phyloP scores from a whole-genome alignment of 2,888 invertebrate genomes.

The Cyclophora punctaria region DNA sequence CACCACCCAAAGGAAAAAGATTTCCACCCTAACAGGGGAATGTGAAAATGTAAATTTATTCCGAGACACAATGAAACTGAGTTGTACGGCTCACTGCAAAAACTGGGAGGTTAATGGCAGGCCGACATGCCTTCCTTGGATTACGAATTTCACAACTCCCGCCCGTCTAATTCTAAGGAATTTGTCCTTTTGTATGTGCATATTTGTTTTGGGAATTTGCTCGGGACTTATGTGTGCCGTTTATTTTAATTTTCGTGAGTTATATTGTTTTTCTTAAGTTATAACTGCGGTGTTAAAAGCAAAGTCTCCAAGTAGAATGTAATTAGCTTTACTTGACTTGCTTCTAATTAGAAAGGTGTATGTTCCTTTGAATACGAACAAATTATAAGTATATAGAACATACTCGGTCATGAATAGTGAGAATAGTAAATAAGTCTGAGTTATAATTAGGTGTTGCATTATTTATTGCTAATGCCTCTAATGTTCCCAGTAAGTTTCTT shows the following conservation, averaged over 20 bases:
- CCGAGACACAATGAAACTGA: conserved; percentile 50
- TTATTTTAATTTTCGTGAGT: conserved; percentile 14
- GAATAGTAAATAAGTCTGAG: no score
- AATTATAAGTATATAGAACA: no score
- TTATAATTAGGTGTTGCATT: no score
- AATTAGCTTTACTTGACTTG: no score
- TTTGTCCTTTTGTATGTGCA: conserved; percentile 41
- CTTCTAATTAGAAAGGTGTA: no score
- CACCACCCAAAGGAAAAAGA: conserved; percentile 42
- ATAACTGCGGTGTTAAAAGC: no score
- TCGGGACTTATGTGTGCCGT: conserved; percentile 10
- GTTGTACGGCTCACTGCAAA: conserved; percentile 38
- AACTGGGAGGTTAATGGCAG: conserved; percentile 51
- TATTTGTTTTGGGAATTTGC: conserved; percentile 16
- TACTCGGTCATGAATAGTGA: no score
- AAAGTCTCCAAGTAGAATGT: no score
- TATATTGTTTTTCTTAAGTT: conserved; percentile 3
- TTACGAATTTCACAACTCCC: conserved; percentile 42
- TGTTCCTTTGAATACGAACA: no score
- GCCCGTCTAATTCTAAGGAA: conserved; percentile 37
- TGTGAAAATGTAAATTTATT: conserved; percentile 70
- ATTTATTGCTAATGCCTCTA: no score
- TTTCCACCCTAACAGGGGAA: conserved; percentile 41
- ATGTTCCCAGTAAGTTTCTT: no score
- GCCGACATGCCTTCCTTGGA: conserved; percentile 43